Evolutionary conservation across 2,797 vertebrate species (phyloP).

Genomic region (Gymnopithys bicolor): DNA sequence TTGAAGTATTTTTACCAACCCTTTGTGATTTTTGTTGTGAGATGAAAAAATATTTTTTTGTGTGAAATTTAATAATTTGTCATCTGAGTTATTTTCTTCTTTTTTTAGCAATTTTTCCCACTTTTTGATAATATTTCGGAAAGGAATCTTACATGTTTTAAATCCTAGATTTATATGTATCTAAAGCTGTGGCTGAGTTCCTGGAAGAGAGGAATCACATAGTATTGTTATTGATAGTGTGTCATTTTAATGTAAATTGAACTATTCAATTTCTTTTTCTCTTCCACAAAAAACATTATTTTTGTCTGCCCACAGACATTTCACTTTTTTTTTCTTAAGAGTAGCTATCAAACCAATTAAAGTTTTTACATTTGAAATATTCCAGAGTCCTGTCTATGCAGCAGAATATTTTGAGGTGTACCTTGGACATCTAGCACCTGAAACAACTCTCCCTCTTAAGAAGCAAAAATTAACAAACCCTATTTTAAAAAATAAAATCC

Average conservation of each 20-base stretch:
- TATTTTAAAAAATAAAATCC: background rate
- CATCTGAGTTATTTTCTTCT: background rate
- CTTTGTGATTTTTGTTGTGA: background rate
- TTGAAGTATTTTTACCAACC: constrained; percentile 46
- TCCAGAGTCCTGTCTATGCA: background rate
- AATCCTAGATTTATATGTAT: background rate
- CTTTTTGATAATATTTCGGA: background rate
- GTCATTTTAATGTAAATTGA: constrained; percentile 6
- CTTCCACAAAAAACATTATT: background rate
- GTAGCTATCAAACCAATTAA: background rate
- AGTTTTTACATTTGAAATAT: background rate
- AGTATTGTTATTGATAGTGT: background rate
- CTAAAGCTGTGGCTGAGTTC: background rate
- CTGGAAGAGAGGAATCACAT: background rate
- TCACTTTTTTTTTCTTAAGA: background rate
- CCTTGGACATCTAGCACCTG: background rate
- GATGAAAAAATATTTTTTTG: background rate
- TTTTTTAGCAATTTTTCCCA: background rate
- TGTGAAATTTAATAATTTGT: background rate
- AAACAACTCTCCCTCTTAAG: background rate
- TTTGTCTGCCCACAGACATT: background rate
- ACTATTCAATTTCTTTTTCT: background rate
- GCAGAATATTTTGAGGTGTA: background rate
- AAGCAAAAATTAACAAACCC: background rate
- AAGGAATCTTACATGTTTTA: background rate